A percentile compares a stretch with the other conserved stretches of the same genome.
phyloP scores from a whole-genome alignment of 2,113 vertebrate species.

The Hucho hucho region DNA sequence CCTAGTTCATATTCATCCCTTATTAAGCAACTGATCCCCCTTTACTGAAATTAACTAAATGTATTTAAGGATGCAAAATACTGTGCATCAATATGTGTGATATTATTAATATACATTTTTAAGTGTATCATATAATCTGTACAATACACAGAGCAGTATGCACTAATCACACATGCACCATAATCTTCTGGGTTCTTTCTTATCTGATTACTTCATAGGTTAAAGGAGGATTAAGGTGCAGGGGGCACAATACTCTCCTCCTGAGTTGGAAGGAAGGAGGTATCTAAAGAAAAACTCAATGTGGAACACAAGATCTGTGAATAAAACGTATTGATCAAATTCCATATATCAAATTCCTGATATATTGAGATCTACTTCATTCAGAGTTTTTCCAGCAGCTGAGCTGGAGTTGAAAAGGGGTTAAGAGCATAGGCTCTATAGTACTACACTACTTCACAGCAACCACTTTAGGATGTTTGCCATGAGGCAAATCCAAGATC shows the following conservation, averaged over 20 bases:
- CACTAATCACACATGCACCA: not conserved
- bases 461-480: no score
- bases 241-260: slow-evolving; percentile 7
- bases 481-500: not conserved
- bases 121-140: not conserved
- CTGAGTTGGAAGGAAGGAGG: not conserved
- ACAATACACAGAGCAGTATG: not conserved
- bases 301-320: no score
- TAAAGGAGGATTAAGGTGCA: slow-evolving; percentile 29
- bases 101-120: not conserved
- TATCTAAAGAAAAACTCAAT: not conserved
- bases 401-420: no score
- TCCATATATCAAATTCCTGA: not conserved
- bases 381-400: not conserved
- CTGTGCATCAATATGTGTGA: not conserved
- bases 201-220: slow-evolving; percentile 19
- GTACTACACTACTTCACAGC: no score
- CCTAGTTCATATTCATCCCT: not conserved
- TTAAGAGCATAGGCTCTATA: no score
- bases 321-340: not conserved
- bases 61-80: not conserved
- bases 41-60: not conserved
- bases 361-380: not conserved
- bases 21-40: not conserved
- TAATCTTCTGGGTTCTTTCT: slow-evolving; percentile 2